Evolutionary conservation across 2,888 invertebrate genomes (phyloP).

Genomic region (Dendrolimus pini): DNA sequence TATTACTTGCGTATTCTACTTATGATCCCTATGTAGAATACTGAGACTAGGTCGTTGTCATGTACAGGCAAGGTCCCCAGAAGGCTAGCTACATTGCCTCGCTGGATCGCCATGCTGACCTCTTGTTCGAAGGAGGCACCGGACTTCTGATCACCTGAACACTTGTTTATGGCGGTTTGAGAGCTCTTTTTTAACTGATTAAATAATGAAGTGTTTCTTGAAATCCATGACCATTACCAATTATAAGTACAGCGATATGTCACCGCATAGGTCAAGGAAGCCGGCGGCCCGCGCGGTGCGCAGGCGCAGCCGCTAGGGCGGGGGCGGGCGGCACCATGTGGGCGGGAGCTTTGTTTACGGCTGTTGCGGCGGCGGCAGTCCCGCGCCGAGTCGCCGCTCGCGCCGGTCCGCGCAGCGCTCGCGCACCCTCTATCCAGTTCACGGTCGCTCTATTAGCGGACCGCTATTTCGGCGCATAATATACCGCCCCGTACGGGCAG

Average conservation of each 20-base stretch:
- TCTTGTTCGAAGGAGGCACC: too few species aligned
- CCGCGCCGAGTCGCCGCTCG: constrained; percentile 31
- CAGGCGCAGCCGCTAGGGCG: constrained; percentile 17
- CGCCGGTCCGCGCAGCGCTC: constrained; percentile 36
- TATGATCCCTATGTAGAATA: too few species aligned
- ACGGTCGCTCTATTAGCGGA: constrained; percentile 71
- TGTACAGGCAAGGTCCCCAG: too few species aligned
- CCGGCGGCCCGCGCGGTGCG: constrained; percentile 14
- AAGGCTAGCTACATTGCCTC: too few species aligned
- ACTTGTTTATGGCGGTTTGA: too few species aligned
- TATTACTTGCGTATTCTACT: too few species aligned
- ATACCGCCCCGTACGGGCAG: constrained; percentile 58
- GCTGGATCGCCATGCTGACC: too few species aligned
- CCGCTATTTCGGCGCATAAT: constrained; percentile 70
- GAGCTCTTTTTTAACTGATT: too few species aligned
- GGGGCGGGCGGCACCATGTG: constrained; percentile 28
- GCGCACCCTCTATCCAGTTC: constrained; percentile 67
- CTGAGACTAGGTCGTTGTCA: too few species aligned
- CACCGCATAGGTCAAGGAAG: constrained; percentile 49
- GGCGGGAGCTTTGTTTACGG: constrained; percentile 44
- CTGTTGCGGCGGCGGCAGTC: constrained; percentile 29
- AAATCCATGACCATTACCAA: constrained; percentile 39
- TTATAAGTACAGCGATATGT: constrained; percentile 34
- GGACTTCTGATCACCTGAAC: too few species aligned
- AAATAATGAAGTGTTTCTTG: background rate